Evolutionary conservation across 2,888 invertebrate species (phyloP), one percentile per base, ranked within the genome.

Genomic region (Lithophane leautieri): DNA sequence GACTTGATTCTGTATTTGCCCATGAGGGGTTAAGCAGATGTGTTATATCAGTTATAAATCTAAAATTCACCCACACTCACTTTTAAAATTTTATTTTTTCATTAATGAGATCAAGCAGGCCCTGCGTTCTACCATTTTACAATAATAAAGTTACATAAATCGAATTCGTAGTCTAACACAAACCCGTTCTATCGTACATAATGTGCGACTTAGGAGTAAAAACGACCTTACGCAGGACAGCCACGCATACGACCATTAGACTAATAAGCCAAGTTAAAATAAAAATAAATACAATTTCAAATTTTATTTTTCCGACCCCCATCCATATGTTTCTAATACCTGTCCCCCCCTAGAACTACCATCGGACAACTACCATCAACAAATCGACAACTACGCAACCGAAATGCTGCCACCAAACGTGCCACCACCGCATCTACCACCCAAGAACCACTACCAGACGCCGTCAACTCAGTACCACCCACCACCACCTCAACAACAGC

Each of bases 351-450:
- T 90, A 96, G 96, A 96, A 78, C 89, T 95, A 67, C 90, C 94
- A 73, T 90, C 93, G 87, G 95, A 96, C 88, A 96, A 95, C 89
- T 96, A 96, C 82, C 95, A 96, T 65, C 96, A 96, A 78, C 96
- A 97, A 93, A 94, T 96, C 81, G 96, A 96, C 85, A 95, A 90
- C 86, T 97, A 96, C 91, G 95, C 95, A 0, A 93, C 94, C 0
- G 96, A 96, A 89, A 96, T 96, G 96, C 90, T 96, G 47, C 91
- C 94, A 0, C 90, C 94, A 0, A 87, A 86, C 58, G 79, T 90
- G 8, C 93, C 93, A 6, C 91, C 93, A 12, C 95, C 95, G 1
- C 91, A 94, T 66, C 88, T 94, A 42, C 96, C 95, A 8, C 94
- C 93, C 56, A 95, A 95, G 85, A 95, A 93, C 85, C 95, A 96